phyloP scores from a whole-genome alignment of 2,113 vertebrate species.

The Cercopithecus mona region DNA sequence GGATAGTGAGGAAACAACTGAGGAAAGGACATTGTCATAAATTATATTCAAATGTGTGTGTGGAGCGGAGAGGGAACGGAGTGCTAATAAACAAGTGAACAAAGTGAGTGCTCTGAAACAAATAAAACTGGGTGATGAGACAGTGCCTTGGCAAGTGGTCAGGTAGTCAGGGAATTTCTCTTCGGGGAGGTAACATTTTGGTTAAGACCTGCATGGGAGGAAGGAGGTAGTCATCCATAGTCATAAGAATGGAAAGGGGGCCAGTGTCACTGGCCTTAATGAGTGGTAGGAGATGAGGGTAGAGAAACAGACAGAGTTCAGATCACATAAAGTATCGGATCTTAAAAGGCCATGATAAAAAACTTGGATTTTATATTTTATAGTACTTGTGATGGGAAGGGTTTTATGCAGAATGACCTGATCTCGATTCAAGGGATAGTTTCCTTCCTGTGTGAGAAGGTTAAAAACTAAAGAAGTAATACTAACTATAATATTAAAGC shows the following conservation, averaged over 20 bases:
- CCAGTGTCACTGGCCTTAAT: not conserved
- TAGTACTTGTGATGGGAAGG: not conserved
- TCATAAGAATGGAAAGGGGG: not conserved
- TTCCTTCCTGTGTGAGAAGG: not conserved
- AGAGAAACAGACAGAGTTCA: not conserved
- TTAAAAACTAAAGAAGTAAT: not conserved
- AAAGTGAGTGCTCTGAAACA: not conserved
- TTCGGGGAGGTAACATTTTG: not conserved
- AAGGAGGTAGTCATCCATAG: not conserved
- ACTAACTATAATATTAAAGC: not conserved
- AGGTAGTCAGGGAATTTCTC: not conserved
- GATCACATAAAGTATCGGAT: not conserved
- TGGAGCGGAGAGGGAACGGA: not conserved
- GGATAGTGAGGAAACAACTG: not conserved
- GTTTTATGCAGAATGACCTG: not conserved
- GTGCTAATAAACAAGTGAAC: not conserved
- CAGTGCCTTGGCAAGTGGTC: not conserved
- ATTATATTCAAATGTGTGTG: not conserved
- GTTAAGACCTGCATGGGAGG: not conserved
- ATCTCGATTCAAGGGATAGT: not conserved
- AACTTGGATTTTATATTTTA: constrained; percentile 5
- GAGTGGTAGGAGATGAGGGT: not conserved
- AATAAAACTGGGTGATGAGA: not conserved
- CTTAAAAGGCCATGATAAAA: not conserved
- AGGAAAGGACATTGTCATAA: not conserved